Percentiles rank a stretch among this genome's conserved stretches.
These are phyloP conservation scores for Philopedon plagiatum DNA, from an alignment of 2,888 invertebrate species.

Conservation along the genomic window DNA sequence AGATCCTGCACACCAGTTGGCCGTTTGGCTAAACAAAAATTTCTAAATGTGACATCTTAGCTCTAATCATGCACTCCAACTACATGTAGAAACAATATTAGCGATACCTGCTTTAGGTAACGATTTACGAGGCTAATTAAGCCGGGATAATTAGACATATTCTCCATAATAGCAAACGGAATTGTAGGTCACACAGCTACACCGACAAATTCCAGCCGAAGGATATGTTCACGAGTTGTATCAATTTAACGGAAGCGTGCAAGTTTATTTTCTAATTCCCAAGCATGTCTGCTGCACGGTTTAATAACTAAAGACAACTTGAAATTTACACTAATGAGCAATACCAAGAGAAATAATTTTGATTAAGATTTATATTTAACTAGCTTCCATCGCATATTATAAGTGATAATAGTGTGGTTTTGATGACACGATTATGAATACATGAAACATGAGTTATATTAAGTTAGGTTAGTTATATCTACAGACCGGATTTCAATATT, in stretches of 20 bases:
- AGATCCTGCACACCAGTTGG: too few species aligned
- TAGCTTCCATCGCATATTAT: too few species aligned
- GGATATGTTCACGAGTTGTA: not conserved
- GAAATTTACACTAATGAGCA: too few species aligned
- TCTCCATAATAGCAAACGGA: not conserved
- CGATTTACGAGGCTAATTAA: not conserved
- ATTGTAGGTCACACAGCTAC: not conserved
- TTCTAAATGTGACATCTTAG: not conserved
- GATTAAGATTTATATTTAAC: too few species aligned
- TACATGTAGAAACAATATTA: not conserved
- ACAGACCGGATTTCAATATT: too few species aligned
- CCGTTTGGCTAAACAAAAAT: not conserved
- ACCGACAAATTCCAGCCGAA: not conserved
- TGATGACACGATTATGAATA: too few species aligned
- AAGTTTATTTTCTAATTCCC: not conserved
- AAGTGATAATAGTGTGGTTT: too few species aligned
- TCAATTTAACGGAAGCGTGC: not conserved
- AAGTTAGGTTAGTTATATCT: too few species aligned
- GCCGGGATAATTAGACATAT: not conserved
- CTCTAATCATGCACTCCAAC: not conserved
- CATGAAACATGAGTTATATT: too few species aligned
- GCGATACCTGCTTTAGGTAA: not conserved
- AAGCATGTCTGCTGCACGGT: not conserved
- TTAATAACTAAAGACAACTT: not conserved
- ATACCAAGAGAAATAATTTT: too few species aligned